These are phyloP conservation scores for Mamestra configurata DNA, from an alignment of 1,140 invertebrate genomes.

Conservation along the genomic window DNA sequence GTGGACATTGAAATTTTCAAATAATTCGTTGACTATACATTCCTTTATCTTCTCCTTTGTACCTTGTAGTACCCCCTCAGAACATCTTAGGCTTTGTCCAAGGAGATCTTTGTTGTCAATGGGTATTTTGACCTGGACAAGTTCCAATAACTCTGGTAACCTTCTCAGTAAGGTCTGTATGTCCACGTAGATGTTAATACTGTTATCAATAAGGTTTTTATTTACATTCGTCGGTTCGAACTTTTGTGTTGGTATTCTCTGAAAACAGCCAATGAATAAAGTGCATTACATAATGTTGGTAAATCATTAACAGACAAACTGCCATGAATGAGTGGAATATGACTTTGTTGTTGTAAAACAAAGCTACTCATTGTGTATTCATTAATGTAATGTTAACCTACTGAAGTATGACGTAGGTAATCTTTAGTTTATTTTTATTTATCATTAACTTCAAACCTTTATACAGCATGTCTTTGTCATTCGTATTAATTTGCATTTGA, in stretches of 20 bases:
- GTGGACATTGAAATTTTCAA: slow-evolving; percentile 88
- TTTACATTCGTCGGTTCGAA: slow-evolving; percentile 71
- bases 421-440: slow-evolving; percentile 14
- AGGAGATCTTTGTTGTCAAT: slow-evolving; percentile 72
- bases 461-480: background rate
- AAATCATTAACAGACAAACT: background rate
- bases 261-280: slow-evolving; percentile 54
- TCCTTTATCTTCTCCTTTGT: slow-evolving; percentile 88
- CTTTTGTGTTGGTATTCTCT: slow-evolving; percentile 66
- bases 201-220: slow-evolving; percentile 73
- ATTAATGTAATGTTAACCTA: background rate
- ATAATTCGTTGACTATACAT: slow-evolving; percentile 89
- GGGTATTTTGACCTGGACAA: slow-evolving; percentile 82
- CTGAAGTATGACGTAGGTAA: background rate
- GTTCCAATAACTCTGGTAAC: slow-evolving; percentile 84
- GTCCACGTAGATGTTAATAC: slow-evolving; percentile 78
- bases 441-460: background rate
- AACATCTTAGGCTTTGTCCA: slow-evolving; percentile 85
- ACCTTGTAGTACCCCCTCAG: slow-evolving; percentile 82
- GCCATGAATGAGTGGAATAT: background rate
- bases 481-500: slow-evolving; percentile 41
- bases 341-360: background rate
- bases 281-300: background rate
- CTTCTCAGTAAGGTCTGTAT: slow-evolving; percentile 70
- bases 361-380: background rate